These are phyloP conservation scores for Petrocephalus zakoni DNA, from an alignment of 2,113 vertebrate species.

Conservation along the genomic window DNA sequence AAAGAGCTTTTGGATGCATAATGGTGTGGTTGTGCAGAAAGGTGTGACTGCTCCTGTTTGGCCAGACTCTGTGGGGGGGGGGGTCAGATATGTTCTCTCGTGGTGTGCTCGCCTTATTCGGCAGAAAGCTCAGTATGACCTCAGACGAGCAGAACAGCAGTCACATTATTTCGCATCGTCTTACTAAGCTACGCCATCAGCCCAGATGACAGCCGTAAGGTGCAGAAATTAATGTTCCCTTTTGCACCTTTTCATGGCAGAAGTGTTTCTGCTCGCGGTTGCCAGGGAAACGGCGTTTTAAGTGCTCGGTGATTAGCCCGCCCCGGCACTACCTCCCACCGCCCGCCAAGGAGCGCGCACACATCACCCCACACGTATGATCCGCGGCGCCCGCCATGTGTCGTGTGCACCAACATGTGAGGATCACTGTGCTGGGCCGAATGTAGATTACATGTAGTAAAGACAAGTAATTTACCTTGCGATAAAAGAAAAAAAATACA, in stretches of 20 bases:
- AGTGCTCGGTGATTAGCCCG: not conserved
- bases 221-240: not conserved
- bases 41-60: not conserved
- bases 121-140: not conserved
- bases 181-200: not conserved
- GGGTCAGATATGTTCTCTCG: not conserved
- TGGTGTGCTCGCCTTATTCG: not conserved
- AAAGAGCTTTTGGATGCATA: not conserved
- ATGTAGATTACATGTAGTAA: not conserved
- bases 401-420: too few species aligned
- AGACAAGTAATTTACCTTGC: not conserved
- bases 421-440: not conserved
- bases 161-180: not conserved
- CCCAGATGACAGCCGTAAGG: not conserved
- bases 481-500: not conserved
- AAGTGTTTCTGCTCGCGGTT: not conserved
- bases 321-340: not conserved
- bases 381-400: too few species aligned
- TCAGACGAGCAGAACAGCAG: too few species aligned
- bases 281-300: constrained; percentile 18
- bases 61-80: not conserved
- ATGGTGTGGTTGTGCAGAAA: not conserved
- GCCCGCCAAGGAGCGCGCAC: not conserved
- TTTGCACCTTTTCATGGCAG: not conserved
- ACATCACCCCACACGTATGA: not conserved